A percentile compares a stretch with the other conserved stretches of the same genome.
Conservation (phyloP, 2,113 vertebrate genomes). For the Corythornis cristatus region DNA sequence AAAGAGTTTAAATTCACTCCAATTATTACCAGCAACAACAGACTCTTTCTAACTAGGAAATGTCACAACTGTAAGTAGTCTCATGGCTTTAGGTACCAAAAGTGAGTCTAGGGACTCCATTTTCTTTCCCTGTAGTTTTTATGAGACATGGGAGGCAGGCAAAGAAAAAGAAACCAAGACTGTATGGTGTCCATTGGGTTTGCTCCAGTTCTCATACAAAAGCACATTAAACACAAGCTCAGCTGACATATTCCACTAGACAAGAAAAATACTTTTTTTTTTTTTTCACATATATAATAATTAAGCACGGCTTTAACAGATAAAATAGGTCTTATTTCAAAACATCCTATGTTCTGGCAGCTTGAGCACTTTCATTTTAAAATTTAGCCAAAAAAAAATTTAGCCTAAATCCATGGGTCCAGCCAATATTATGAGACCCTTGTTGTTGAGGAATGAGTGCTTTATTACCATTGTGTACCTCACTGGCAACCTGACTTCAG, state of each 20-base stretch:
- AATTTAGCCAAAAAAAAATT: neutral
- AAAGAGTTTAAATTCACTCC: neutral
- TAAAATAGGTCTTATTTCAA: neutral
- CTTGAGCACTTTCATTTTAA: neutral
- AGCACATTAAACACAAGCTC: neutral
- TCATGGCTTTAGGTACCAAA: neutral
- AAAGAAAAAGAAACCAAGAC: neutral
- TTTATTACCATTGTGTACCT: neutral
- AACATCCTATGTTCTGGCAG: neutral
- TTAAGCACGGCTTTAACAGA: neutral
- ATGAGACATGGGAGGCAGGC: fast-evolving
- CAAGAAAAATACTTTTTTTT: neutral
- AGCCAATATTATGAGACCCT: neutral
- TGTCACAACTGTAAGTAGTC: neutral
- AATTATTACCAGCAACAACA: neutral
- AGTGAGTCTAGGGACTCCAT: neutral
- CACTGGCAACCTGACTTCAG: neutral
- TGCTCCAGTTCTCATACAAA: neutral
- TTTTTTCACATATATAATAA: neutral
- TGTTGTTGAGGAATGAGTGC: neutral
- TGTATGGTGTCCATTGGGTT: neutral
- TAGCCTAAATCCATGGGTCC: neutral
- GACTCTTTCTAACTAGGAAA: neutral
- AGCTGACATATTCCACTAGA: neutral
- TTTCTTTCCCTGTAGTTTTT: neutral